phyloP scores from a whole-genome alignment of 2,113 vertebrate species.

The Tragelaphus buxtoni region DNA sequence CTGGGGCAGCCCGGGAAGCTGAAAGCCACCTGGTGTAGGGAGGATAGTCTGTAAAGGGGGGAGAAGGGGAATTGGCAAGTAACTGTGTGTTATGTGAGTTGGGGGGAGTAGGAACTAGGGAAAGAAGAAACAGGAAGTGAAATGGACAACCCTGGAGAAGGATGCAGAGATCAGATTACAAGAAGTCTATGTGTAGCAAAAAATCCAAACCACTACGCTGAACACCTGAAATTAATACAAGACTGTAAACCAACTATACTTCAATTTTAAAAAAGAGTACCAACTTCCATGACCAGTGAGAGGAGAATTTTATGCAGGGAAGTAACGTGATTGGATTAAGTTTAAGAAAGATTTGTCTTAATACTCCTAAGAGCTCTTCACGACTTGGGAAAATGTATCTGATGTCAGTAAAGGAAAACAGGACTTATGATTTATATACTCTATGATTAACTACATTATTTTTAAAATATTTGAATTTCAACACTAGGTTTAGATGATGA shows the following conservation, averaged over 20 bases:
- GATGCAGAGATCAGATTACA: background rate
- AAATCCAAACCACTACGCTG: background rate
- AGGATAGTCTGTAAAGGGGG: background rate
- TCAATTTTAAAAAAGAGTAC: background rate
- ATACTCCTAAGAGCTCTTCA: background rate
- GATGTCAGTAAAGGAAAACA: background rate
- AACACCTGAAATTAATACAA: background rate
- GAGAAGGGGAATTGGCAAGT: background rate
- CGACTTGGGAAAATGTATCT: background rate
- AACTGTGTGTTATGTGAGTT: background rate
- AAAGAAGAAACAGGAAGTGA: background rate
- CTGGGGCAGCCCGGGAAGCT: background rate
- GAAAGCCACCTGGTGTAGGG: too few species aligned
- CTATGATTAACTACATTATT: background rate
- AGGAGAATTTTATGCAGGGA: background rate
- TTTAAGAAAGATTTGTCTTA: background rate
- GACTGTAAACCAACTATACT: background rate
- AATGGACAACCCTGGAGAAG: background rate
- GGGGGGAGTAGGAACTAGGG: background rate
- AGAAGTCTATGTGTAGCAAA: background rate
- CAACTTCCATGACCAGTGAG: background rate
- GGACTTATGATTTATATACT: background rate
- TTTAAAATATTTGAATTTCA: slow-evolving; percentile 1
- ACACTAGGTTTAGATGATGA: background rate
- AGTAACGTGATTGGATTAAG: background rate